Base-by-base conservation (phyloP, 2,797 vertebrate genomes). In the Lycodopsis pacificus region DNA sequence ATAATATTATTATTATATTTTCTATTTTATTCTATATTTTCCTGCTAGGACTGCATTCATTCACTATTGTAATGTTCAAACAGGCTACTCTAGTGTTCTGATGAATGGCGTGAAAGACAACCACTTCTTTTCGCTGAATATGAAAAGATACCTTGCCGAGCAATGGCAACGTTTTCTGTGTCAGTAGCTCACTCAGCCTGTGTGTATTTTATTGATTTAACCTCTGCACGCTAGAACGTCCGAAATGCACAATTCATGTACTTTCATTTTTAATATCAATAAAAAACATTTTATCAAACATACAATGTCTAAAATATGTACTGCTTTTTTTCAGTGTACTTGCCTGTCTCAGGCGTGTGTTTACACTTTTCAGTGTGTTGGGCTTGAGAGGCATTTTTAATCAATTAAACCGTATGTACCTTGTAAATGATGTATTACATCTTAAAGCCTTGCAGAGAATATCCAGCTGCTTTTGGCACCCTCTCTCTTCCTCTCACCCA, bases 261-360 rank as follows among this genome's bases (percentile, higher is more conserved):
- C 95, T 94, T 96, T 95, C 94, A 95, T 96, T 96, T 96, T 95
- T 95, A 96, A 95, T 96, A 96, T 95, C 94, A 96, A 96, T 96
- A 95, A 96, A 93, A 92, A 94, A 89, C 95, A 95, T 95, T 96
- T 96, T 96, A 96, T 96, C 94, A 93, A 95, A 95, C 85, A 75
- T 88, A 88, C 66, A 51, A n/a, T 30, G 89, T 78, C 73, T 86
- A 51, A 76, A 80, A 77, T 36, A 85, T 79, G 82, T 76, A 71
- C 87, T 88, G 74, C 74, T 82, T 82, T 77, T 30, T 59, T 75
- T 76, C 40, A 38, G 61, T 48, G 46, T 36, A 20, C 71, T 68
- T 65, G 19, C 69, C 8, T 4, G 15, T 38, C 32, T 48, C 69
- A 63, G 46, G 66, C 71, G 71, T 81, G 51, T 71, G 48, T 80